Evolutionary conservation across 2,888 invertebrate species (phyloP).

Genomic region (Camponotus fellah): DNA sequence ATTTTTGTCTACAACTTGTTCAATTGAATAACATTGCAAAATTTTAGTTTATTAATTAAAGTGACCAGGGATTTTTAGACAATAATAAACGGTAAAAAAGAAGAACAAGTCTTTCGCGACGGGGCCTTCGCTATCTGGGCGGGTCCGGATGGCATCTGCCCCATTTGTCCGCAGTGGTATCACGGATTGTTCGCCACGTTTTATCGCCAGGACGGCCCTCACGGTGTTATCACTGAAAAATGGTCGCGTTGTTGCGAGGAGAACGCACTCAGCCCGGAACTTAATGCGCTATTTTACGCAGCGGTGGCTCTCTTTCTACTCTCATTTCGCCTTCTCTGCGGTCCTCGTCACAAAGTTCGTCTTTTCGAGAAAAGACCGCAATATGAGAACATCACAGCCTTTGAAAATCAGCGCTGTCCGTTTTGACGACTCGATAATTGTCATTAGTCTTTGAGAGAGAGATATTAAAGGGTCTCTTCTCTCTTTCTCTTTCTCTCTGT

Average conservation of each 20-base stretch:
- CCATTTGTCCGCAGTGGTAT: slow-evolving; percentile 35
- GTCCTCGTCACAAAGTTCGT: slow-evolving; percentile 14
- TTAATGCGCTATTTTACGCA: slow-evolving; percentile 39
- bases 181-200: slow-evolving; percentile 40
- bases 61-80: neutral
- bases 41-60: neutral
- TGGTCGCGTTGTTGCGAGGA: slow-evolving; percentile 30
- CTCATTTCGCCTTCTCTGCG: neutral
- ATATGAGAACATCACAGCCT: slow-evolving; percentile 19
- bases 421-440: slow-evolving; percentile 29
- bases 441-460: slow-evolving; percentile 14
- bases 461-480: neutral
- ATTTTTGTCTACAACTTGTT: neutral
- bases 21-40: neutral
- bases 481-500: neutral
- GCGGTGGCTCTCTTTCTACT: slow-evolving; percentile 4
- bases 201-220: slow-evolving; percentile 46
- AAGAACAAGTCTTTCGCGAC: slow-evolving; percentile 1
- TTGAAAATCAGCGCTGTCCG: slow-evolving; percentile 17
- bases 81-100: neutral
- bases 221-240: slow-evolving; percentile 50
- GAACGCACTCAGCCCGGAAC: slow-evolving; percentile 14
- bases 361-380: slow-evolving; percentile 32
- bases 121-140: neutral
- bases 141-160: slow-evolving; percentile 9